Evolutionary conservation across 2,113 vertebrate genomes (phyloP).

Genomic region (Tyto alba): DNA sequence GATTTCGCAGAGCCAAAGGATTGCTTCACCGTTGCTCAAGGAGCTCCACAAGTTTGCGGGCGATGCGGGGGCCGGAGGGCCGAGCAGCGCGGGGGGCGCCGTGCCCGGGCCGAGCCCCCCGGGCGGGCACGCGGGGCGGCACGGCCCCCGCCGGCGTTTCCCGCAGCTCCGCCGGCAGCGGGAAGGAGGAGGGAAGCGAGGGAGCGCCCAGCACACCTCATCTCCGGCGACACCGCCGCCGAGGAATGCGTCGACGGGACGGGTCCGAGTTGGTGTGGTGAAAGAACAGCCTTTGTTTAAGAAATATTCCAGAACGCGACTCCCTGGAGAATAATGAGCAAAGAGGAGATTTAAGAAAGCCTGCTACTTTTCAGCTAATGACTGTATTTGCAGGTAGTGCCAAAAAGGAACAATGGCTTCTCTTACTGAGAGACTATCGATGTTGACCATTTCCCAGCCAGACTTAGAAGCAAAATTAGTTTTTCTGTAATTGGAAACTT

Average conservation of each 20-base stretch:
- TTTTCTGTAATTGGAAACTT: slow-evolving; percentile 23
- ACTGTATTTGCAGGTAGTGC: slow-evolving; percentile 4
- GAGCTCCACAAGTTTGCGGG: background rate
- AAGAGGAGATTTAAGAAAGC: slow-evolving; percentile 3
- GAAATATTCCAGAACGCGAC: background rate
- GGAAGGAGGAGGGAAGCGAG: background rate
- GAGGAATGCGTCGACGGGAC: accelerated
- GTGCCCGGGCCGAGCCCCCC: accelerated
- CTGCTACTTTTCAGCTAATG: slow-evolving; percentile 18
- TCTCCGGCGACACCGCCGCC: background rate
- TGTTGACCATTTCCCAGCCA: background rate
- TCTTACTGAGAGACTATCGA: background rate
- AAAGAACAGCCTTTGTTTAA: background rate
- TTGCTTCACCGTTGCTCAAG: background rate
- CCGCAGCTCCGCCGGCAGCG: too few species aligned
- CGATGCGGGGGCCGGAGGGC: background rate
- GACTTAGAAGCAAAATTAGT: background rate
- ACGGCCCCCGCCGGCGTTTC: too few species aligned
- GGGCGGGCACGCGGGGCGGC: too few species aligned
- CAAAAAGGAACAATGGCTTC: slow-evolving; percentile 18
- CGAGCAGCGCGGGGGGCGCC: accelerated
- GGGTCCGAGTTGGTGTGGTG: background rate
- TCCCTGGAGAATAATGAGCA: background rate
- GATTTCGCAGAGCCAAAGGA: slow-evolving; percentile 34
- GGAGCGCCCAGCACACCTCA: background rate